Base-by-base conservation (phyloP, 1,140 invertebrate species). In the Orius insidiosus region DNA sequence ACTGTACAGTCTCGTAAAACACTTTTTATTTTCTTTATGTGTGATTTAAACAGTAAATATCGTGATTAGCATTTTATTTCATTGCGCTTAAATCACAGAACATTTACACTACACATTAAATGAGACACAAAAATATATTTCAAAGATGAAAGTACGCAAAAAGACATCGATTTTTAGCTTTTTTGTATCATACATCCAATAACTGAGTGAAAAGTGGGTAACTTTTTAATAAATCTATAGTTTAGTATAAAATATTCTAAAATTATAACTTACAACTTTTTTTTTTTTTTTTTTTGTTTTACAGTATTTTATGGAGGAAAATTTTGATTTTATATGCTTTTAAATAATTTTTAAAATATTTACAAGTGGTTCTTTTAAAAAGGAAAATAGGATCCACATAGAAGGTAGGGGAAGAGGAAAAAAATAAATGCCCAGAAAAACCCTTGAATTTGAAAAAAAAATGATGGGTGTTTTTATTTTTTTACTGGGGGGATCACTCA, bases 41-140 rank as follows among this genome's bases (percentile, higher is more conserved):
- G 18, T 15, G 9, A 6, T 40, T 18, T 40, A 10, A 40, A 40
- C 24, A 24, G 24, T 24, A 24, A 40, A 40, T 10, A 14, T 10
- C 38, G 10, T 10, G 38, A 15, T 4, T 6, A 15, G 11, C 18
- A 5, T 6, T 15, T 18, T 15, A n/a, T n/a, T 40, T 40, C 10
- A 14, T 18, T 13, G 13, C 38, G 5, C n/a, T n/a, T n/a, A n/a
- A n/a, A 40, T 18, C 9, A 15, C 38, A 5, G 9, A 40, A 40
- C 16, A 18, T 18, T 18, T 18, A 13, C n/a, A 40, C n/a, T 40
- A 10, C 31, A 43, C 18, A 18, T n/a, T n/a, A n/a, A n/a, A 18
- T 19, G 31, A 42, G 47, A 49, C 47, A 49, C 47, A 49, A 49
- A 48, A 49, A 49, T 49, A 49, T 49, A 49, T 36, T 49, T 38